These are phyloP conservation scores for Barypeithes pellucidus DNA, from an alignment of 2,888 invertebrate genomes.

Conservation along the genomic window DNA sequence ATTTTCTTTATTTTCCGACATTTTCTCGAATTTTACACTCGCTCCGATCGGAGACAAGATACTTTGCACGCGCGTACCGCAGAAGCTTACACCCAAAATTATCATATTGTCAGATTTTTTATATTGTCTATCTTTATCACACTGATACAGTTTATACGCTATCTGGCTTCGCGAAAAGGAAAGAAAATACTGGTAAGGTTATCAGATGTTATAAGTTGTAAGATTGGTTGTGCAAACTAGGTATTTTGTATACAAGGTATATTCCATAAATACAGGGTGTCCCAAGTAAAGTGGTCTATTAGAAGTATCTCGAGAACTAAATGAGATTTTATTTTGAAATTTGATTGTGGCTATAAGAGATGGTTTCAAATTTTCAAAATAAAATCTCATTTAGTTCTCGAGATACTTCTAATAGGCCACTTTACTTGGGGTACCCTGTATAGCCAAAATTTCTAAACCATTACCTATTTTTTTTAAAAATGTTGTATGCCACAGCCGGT, in stretches of 20 bases:
- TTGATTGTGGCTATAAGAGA: no score
- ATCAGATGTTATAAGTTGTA: not conserved
- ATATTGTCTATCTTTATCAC: slow-evolving; percentile 18
- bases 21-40: slow-evolving; percentile 28
- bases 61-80: slow-evolving; percentile 46
- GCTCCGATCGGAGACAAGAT: not conserved
- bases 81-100: slow-evolving; percentile 53
- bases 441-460: no score
- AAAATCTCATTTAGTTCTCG: no score
- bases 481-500: no score
- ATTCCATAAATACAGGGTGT: not conserved
- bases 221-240: not conserved
- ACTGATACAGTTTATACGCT: not conserved
- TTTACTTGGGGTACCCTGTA: no score
- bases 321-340: no score
- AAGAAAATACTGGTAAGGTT: slow-evolving; percentile 3
- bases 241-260: not conserved
- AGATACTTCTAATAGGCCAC: no score
- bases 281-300: no score
- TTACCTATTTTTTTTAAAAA: no score
- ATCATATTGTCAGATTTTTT: slow-evolving; percentile 38
- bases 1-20: slow-evolving; percentile 35
- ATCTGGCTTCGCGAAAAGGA: not conserved
- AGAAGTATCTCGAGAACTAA: no score
- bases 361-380: no score